Conservation (phyloP, 2,797 vertebrate genomes). For the Tapirus indicus region DNA sequence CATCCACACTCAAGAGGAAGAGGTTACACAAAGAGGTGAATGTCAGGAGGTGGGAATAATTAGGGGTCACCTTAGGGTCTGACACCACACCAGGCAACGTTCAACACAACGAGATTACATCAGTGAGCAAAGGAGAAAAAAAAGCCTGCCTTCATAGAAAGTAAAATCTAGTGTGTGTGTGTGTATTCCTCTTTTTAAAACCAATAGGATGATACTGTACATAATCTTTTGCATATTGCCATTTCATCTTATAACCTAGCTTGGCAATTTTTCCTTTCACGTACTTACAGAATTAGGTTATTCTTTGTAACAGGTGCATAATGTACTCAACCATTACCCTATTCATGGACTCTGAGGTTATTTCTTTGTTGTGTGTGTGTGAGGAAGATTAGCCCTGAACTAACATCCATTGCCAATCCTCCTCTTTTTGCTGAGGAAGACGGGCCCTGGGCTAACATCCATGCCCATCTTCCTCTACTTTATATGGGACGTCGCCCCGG, state of each 20-base stretch:
- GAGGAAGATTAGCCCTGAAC: too few relatives aligned
- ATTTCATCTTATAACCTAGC: background rate
- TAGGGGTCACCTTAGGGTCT: background rate
- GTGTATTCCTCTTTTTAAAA: background rate
- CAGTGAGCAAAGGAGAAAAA: background rate
- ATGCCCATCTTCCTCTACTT: too few relatives aligned
- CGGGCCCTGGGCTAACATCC: too few relatives aligned
- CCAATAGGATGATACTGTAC: background rate
- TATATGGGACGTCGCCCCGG: too few relatives aligned
- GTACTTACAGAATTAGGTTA: background rate
- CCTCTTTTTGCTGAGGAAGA: too few relatives aligned
- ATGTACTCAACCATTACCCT: background rate
- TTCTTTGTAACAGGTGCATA: background rate
- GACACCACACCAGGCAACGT: background rate
- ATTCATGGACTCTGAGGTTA: background rate
- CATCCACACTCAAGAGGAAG: background rate
- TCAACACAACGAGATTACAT: background rate
- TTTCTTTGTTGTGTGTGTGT: background rate
- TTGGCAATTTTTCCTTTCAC: slow-evolving; percentile 23
- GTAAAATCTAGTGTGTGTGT: background rate
- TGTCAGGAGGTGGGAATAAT: background rate
- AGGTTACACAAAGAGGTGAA: background rate
- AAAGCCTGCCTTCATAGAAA: background rate
- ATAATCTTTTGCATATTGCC: background rate
- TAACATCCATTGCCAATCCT: too few relatives aligned